Evolutionary conservation across 2,888 invertebrate species (phyloP), one percentile per base, ranked within the genome.

Genomic region (Drosophila colorata): DNA sequence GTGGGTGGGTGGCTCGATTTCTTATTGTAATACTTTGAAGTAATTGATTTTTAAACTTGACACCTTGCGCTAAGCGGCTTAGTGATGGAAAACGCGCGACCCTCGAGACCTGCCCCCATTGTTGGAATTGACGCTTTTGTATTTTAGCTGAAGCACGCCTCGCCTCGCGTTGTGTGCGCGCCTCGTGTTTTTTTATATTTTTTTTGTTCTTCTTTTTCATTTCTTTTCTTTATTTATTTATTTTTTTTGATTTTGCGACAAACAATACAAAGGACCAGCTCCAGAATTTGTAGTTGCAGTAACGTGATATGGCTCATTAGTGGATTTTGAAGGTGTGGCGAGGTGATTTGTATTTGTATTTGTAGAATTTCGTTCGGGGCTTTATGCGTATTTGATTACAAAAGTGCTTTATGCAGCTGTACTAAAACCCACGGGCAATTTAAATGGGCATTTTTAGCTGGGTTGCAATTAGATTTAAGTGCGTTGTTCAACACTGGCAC

Each of bases 21-120:
- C 65, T 49, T 72, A 69, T 74, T 80, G 72, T 75, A 72, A 69
- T 80, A 69, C 68, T 63, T 69, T 69, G 49, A 73, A 83, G 81
- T 86, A 86, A 86, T 88, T 88, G 86, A 88, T 88, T 86, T 86
- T 80, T 80, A 80, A 88, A 86, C 86, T 80, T 86, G 86, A 88
- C 86, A 86, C 86, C 84, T 88, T 78, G 68, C 63, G 69, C 64
- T 86, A 86, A 86, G 88, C 81, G 67, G 87, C 78, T 86, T 86
- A 84, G 55, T 38, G 66, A 48, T 60, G 68, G 55, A 68, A 68
- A 77, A 64, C 55, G 63, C 72, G 75, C 70, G 69, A 85, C 76
- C 72, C 77, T 53, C 47, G 66, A 60, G 46, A 53, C 41, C 25
- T 35, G 38, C 9, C 20, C 28, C 55, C 38, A 63, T 76, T 66